These are phyloP conservation scores for Halcyon chelicuti DNA, from an alignment of 2,797 vertebrate species.

Conservation along the genomic window DNA sequence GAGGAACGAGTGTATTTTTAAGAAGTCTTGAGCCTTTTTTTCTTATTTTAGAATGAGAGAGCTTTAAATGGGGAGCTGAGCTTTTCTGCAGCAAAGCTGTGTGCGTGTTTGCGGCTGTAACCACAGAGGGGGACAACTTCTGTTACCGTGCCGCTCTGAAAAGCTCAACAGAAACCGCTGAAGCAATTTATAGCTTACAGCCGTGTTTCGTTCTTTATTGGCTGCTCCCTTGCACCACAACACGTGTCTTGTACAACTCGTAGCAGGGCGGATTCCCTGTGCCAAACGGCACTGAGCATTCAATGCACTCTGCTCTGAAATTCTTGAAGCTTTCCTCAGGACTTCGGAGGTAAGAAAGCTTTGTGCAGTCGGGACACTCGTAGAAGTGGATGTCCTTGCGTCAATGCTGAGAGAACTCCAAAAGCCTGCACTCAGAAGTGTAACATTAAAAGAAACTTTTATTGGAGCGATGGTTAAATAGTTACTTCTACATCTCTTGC, in stretches of 20 bases:
- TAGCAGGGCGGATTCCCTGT: rapidly evolving
- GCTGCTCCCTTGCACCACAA: neutral
- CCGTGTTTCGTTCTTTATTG: rapidly evolving
- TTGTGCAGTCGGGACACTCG: rapidly evolving
- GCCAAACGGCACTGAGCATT: neutral
- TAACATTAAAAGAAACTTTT: neutral
- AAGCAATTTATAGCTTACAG: neutral
- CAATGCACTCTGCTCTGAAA: neutral
- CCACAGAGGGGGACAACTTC: too few relatives aligned
- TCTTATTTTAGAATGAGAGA: neutral
- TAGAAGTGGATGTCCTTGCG: neutral
- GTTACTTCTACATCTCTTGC: neutral
- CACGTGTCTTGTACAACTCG: rapidly evolving
- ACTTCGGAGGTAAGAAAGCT: neutral
- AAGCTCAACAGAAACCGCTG: neutral
- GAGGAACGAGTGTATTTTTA: neutral
- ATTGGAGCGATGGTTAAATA: neutral
- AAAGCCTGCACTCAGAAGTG: neutral
- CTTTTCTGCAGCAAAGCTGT: neutral
- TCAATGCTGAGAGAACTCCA: too few relatives aligned
- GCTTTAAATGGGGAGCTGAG: rapidly evolving
- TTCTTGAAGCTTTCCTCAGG: neutral
- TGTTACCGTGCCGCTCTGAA: rapidly evolving
- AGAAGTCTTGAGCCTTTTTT: neutral
- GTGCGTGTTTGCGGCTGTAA: rapidly evolving